A percentile compares a stretch with the other conserved stretches of the same genome.
These are phyloP conservation scores for Aurelia sp. DNA, from an alignment of 30 jellyfish, hydroid and myxozoan species.

Conservation along the genomic window DNA sequence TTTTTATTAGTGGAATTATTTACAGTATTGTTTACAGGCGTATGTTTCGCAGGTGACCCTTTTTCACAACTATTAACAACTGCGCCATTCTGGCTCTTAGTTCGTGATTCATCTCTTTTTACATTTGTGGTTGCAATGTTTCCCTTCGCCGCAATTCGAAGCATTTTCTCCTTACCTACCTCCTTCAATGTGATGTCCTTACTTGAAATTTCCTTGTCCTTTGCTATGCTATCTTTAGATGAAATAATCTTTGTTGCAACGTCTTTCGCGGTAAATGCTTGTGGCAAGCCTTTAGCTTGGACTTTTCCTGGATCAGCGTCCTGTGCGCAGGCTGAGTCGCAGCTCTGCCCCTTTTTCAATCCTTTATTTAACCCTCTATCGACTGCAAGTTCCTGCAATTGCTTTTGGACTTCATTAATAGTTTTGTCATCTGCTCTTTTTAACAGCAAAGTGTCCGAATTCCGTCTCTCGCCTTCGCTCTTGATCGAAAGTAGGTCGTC, in stretches of 20 bases:
- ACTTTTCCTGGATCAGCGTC: too few relatives aligned
- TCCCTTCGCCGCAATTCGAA: not conserved
- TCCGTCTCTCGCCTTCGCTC: slow-evolving; percentile 43
- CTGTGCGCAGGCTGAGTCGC: too few relatives aligned
- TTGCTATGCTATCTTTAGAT: too few relatives aligned
- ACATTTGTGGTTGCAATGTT: not conserved
- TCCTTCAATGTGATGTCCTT: too few relatives aligned
- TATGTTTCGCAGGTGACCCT: not conserved
- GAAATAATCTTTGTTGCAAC: too few relatives aligned
- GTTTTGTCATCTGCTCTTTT: slow-evolving; percentile 20
- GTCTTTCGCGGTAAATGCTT: too few relatives aligned
- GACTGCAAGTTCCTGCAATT: slow-evolving; percentile 22
- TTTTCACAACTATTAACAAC: slow-evolving; percentile 31
- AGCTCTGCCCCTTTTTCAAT: too few relatives aligned
- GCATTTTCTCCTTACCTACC: too few relatives aligned
- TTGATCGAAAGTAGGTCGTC: slow-evolving; percentile 10
- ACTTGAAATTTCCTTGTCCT: too few relatives aligned
- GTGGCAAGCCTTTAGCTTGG: too few relatives aligned
- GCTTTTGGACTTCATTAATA: slow-evolving; percentile 22
- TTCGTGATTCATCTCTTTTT: slow-evolving; percentile 19
- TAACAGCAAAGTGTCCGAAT: slow-evolving; percentile 52
- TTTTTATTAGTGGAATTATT: too few relatives aligned
- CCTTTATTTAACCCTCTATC: not conserved
- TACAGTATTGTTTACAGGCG: slow-evolving; percentile 19
- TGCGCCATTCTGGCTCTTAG: slow-evolving; percentile 47